These are phyloP conservation scores for Polylopha cassiicola DNA, from an alignment of 2,888 invertebrate genomes.

Conservation along the genomic window DNA sequence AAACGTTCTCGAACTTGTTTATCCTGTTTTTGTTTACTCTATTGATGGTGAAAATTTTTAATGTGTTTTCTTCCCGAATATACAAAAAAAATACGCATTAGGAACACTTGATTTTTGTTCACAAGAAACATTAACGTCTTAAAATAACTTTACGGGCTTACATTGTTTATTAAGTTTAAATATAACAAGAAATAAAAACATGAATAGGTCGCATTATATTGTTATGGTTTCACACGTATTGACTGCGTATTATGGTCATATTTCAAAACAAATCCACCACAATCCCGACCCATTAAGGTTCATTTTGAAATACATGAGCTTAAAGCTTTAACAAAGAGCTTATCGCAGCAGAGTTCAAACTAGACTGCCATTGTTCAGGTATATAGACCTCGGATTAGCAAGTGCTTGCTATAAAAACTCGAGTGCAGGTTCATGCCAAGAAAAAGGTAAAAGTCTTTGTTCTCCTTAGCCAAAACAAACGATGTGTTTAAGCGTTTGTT, in stretches of 20 bases:
- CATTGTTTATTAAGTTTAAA: no score
- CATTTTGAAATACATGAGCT: no score
- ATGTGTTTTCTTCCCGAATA: constrained; percentile 18
- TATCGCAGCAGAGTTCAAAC: constrained; percentile 36
- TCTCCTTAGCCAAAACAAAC: constrained; percentile 71
- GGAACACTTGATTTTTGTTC: no score
- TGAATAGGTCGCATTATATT: no score
- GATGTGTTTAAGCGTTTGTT: constrained; percentile 61
- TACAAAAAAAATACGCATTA: constrained; percentile 10
- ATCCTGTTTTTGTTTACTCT: constrained; percentile 37
- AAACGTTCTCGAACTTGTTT: constrained; percentile 38
- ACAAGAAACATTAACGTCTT: no score
- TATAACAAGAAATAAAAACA: no score
- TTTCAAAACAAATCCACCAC: no score
- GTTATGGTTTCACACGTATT: no score
- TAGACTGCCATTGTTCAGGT: constrained; percentile 42
- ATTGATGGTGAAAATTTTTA: constrained; percentile 29
- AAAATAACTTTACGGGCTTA: no score
- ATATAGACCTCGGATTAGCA: constrained; percentile 43
- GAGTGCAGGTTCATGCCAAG: constrained; percentile 48
- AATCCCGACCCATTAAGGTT: no score
- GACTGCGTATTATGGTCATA: no score
- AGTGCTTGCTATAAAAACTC: constrained; percentile 57
- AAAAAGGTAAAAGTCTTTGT: constrained; percentile 64
- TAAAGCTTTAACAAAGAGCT: constrained; percentile 31